Evolutionary conservation across 2,888 invertebrate genomes (phyloP).

Genomic region (Meteorus cinctellus): DNA sequence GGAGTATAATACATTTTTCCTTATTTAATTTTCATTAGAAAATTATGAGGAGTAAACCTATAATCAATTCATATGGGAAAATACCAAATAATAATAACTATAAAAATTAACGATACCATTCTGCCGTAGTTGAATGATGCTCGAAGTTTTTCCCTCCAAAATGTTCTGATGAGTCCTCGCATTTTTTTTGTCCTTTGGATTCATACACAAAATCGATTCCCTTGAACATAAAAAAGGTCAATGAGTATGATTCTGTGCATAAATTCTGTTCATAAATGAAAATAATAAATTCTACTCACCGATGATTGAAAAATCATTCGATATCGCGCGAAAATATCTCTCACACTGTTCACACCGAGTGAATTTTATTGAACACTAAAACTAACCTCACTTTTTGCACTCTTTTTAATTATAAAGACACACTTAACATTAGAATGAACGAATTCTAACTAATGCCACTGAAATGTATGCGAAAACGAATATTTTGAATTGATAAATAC

Average conservation of each 20-base stretch:
- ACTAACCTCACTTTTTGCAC: not conserved
- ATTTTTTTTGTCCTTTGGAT: not conserved
- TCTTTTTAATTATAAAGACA: not conserved
- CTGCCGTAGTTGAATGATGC: not conserved
- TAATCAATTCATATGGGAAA: no score
- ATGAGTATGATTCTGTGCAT: no score
- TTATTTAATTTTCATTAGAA: no score
- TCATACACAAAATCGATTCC: not conserved
- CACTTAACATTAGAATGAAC: not conserved
- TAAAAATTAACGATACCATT: constrained; percentile 9
- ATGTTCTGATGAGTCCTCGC: not conserved
- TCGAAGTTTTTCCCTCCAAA: not conserved
- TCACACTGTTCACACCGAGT: not conserved
- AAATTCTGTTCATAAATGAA: no score
- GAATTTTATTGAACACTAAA: not conserved
- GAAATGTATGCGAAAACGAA: not conserved
- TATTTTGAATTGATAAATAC: not conserved
- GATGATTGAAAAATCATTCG: not conserved
- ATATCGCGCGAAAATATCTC: not conserved
- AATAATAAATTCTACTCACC: not conserved
- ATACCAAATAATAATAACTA: not conserved
- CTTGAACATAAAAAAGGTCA: no score
- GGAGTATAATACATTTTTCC: no score
- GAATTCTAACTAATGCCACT: not conserved
- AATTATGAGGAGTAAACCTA: no score